Percentiles rank a stretch among this genome's conserved stretches.
Evolutionary conservation across 2,113 vertebrate genomes (phyloP).

Genomic region (Loxodonta africana): DNA sequence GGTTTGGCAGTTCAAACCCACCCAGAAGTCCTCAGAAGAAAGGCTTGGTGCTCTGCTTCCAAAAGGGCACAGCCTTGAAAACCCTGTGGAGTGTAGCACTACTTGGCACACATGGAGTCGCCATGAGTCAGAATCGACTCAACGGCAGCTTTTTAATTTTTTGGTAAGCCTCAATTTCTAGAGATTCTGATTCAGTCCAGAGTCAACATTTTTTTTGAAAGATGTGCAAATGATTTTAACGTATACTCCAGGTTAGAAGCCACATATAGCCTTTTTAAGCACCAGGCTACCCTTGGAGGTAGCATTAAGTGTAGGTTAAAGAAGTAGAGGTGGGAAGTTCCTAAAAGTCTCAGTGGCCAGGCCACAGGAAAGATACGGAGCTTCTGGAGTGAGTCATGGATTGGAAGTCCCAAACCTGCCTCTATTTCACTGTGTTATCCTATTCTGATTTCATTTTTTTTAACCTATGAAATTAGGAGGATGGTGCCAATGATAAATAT

Average conservation of each 20-base stretch:
- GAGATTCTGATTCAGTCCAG: not conserved
- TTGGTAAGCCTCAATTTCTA: not conserved
- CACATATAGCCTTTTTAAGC: not conserved
- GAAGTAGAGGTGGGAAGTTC: not conserved
- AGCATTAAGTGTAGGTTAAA: not conserved
- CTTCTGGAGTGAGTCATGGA: not conserved
- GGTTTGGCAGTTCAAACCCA: not conserved
- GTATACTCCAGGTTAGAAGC: not conserved
- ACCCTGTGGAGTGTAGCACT: not conserved
- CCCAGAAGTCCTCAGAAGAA: not conserved
- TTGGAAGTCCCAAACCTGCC: not conserved
- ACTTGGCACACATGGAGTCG: too few species aligned
- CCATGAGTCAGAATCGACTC: not conserved
- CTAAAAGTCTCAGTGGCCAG: not conserved
- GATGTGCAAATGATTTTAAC: not conserved
- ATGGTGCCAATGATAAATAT: not conserved
- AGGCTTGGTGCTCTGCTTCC: not conserved
- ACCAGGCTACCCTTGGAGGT: not conserved
- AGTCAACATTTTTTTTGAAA: not conserved
- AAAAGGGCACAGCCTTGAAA: not conserved
- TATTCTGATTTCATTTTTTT: not conserved
- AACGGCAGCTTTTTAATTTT: not conserved
- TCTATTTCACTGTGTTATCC: not conserved
- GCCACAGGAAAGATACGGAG: not conserved
- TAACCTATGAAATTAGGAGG: not conserved